A percentile compares a stretch with the other conserved stretches of the same genome.
phyloP scores from a whole-genome alignment of 2,113 vertebrate species.

The Misgurnus anguillicaudatus region DNA sequence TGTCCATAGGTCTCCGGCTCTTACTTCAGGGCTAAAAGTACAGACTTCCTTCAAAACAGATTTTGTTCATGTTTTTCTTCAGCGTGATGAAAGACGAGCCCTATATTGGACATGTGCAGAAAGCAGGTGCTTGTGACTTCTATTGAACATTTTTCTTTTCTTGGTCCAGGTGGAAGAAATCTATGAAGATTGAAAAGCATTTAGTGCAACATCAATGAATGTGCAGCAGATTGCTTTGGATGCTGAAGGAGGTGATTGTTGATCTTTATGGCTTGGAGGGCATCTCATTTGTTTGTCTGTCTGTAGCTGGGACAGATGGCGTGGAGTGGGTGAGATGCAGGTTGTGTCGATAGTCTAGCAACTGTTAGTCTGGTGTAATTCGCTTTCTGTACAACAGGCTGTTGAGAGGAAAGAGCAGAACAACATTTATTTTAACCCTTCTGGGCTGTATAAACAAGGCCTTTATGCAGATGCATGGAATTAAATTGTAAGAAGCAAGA shows the following conservation, averaged over 20 bases:
- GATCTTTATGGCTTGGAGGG: slow-evolving; percentile 48
- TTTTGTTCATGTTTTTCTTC: background rate
- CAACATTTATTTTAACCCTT: slow-evolving; percentile 27
- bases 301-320: slow-evolving; percentile 51
- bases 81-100: background rate
- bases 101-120: background rate
- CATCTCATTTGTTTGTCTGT: slow-evolving; percentile 56
- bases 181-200: slow-evolving; percentile 57
- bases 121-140: slow-evolving; percentile 42
- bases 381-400: slow-evolving; percentile 25
- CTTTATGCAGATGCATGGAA: background rate
- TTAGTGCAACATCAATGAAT: slow-evolving; percentile 49
- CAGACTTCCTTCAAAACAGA: slow-evolving; percentile 1
- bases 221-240: slow-evolving; percentile 49
- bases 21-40: background rate
- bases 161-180: slow-evolving; percentile 56
- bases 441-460: background rate
- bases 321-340: slow-evolving; percentile 48
- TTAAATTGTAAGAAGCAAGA: background rate
- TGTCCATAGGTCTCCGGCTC: background rate
- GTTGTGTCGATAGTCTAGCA: slow-evolving; percentile 51
- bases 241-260: slow-evolving; percentile 44
- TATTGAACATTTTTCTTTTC: slow-evolving; percentile 46
- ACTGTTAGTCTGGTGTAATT: slow-evolving; percentile 49
- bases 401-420: slow-evolving; percentile 13